Evolutionary conservation across 35 echinoderm and acorn worm genomes (phyloP).

Genomic region (Heliocidaris erythrogramma): DNA sequence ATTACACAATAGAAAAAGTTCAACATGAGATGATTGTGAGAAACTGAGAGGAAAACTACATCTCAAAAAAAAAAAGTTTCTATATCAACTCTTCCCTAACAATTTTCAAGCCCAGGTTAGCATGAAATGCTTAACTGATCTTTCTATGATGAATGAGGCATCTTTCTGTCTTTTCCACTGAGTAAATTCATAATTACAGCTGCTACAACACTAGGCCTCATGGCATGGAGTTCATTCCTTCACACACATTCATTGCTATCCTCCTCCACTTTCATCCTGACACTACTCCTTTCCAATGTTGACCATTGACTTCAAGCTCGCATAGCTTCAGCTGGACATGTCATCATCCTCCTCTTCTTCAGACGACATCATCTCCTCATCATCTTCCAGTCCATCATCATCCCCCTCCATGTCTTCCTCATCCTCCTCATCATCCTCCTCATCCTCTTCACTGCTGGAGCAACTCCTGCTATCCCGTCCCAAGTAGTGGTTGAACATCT

Average conservation of each 20-base stretch:
- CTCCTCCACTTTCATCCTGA: not conserved
- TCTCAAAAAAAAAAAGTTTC: not conserved
- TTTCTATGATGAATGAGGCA: not conserved
- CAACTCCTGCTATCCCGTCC: conserved; percentile 53
- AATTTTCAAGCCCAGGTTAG: not conserved
- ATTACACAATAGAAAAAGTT: not conserved
- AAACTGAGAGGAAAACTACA: not conserved
- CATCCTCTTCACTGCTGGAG: conserved; percentile 47
- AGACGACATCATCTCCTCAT: conserved; percentile 56
- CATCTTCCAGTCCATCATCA: conserved; percentile 35
- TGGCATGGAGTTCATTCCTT: not conserved
- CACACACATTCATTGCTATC: not conserved
- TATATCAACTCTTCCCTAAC: not conserved
- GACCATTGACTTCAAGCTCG: not conserved
- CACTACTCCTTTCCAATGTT: not conserved
- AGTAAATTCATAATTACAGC: not conserved
- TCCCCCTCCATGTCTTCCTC: conserved; percentile 49
- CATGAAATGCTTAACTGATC: not conserved
- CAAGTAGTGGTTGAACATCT: conserved; percentile 47
- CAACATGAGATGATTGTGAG: not conserved
- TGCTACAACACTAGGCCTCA: not conserved
- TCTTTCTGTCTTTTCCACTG: not conserved
- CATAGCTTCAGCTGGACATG: conserved; percentile 24
- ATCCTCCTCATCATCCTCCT: conserved; percentile 62
- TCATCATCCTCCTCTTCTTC: conserved; percentile 34